These are phyloP conservation scores for Astreopora myriophthalma DNA, from an alignment of 64 coral and sea anemone species.

Conservation along the genomic window DNA sequence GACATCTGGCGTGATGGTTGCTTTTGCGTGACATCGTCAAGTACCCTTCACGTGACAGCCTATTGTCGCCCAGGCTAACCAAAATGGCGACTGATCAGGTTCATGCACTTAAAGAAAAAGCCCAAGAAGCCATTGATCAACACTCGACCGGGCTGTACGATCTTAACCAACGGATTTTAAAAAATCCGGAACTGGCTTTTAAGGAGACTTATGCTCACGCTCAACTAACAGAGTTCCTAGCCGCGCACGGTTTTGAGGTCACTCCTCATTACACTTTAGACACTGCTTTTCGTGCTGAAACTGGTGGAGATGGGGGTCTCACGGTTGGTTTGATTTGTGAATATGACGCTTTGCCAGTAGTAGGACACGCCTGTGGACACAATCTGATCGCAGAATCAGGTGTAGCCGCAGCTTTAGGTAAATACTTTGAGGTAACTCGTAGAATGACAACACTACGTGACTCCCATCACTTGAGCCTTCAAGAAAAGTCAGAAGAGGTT, in stretches of 20 bases:
- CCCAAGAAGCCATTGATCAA: constrained; percentile 60
- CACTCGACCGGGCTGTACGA: constrained; percentile 49
- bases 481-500: too few relatives aligned
- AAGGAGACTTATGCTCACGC: constrained; percentile 73
- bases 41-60: too few relatives aligned
- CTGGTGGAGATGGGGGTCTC: background rate
- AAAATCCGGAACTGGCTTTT: constrained; percentile 73
- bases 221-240: constrained; percentile 44
- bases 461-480: too few relatives aligned
- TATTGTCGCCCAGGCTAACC: too few relatives aligned
- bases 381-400: constrained; percentile 78
- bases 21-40: too few relatives aligned
- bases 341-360: constrained; percentile 75
- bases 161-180: constrained; percentile 79
- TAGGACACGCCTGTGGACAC: constrained; percentile 85
- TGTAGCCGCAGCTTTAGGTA: constrained; percentile 68
- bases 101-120: too few relatives aligned
- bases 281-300: constrained; percentile 75
- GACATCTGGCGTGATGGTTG: too few relatives aligned
- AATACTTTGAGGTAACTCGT: too few relatives aligned
- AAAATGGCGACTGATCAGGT: too few relatives aligned
- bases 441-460: too few relatives aligned
- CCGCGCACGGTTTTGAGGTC: constrained; percentile 59
- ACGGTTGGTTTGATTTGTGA: constrained; percentile 75
- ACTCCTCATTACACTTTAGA: constrained; percentile 3